These are phyloP conservation scores for Alaudala cheleensis DNA, from an alignment of 2,113 vertebrate genomes.

Conservation along the genomic window DNA sequence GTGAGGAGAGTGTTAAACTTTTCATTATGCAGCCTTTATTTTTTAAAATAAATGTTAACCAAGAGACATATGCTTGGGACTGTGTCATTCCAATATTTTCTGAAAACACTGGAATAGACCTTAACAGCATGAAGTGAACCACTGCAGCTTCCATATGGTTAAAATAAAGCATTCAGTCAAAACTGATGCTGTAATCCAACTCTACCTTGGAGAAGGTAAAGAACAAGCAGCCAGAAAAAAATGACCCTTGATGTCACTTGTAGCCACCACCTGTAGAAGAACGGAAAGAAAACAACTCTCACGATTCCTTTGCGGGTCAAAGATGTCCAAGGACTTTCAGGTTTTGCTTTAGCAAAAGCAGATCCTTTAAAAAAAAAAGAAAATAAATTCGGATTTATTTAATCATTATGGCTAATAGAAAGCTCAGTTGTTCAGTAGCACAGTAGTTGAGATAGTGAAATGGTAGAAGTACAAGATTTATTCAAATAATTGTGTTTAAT, in stretches of 20 bases:
- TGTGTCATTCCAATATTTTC: not conserved
- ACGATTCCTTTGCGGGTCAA: constrained; percentile 97
- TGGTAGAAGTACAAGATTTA: not conserved
- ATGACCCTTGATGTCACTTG: constrained; percentile 96
- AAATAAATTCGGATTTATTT: not conserved
- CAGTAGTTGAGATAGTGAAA: not conserved
- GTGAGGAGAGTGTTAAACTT: not conserved
- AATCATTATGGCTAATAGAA: not conserved
- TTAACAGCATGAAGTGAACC: not conserved
- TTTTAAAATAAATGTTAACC: not conserved
- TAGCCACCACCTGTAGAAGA: constrained; percentile 98
- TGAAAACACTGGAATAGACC: not conserved
- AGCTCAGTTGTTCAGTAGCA: not conserved
- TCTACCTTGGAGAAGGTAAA: constrained; percentile 96
- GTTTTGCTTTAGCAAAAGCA: constrained; percentile 98
- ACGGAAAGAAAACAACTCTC: constrained; percentile 95
- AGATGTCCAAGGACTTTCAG: constrained; percentile 98
- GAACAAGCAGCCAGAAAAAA: constrained; percentile 90
- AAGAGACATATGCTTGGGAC: not conserved
- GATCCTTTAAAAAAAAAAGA: constrained; percentile 80
- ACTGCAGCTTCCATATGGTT: not conserved
- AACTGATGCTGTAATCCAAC: not conserved
- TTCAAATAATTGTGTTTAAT: not conserved
- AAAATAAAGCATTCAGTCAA: not conserved
- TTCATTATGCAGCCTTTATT: not conserved